A percentile compares a stretch with the other conserved stretches of the same genome.
Evolutionary conservation across 2,888 invertebrate genomes (phyloP).

Genomic region (Silvanus unidentatus): DNA sequence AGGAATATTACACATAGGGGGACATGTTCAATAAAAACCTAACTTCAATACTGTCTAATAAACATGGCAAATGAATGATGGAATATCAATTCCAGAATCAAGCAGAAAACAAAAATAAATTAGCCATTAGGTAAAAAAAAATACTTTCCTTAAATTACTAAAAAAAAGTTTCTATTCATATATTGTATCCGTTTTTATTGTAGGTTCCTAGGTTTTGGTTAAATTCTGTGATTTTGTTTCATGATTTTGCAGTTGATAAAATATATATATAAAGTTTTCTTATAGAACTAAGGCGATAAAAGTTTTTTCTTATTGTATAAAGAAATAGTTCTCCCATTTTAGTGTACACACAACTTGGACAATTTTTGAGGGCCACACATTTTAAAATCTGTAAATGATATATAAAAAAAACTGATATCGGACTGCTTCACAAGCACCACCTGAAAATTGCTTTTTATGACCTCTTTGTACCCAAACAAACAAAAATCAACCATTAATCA

Average conservation of each 20-base stretch:
- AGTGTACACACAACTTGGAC: slow-evolving; percentile 8
- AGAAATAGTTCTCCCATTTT: slow-evolving; percentile 26
- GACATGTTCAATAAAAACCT: slow-evolving; percentile 1
- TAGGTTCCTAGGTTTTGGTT: background rate
- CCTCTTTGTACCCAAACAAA: slow-evolving; percentile 1
- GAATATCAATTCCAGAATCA: background rate
- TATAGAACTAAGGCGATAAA: slow-evolving; percentile 26
- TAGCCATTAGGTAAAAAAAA: background rate
- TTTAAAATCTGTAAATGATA: slow-evolving; percentile 44
- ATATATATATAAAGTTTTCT: slow-evolving; percentile 22
- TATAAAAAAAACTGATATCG: slow-evolving; percentile 37
- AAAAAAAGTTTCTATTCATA: background rate
- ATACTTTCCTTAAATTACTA: background rate
- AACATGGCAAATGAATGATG: background rate
- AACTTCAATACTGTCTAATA: slow-evolving; percentile 1
- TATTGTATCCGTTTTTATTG: background rate
- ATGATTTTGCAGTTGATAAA: slow-evolving; percentile 14
- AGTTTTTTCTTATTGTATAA: slow-evolving; percentile 26
- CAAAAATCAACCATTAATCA: background rate
- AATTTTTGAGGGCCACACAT: slow-evolving; percentile 21
- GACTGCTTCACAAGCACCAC: slow-evolving; percentile 31
- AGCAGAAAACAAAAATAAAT: background rate
- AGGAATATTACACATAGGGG: background rate
- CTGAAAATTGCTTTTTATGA: slow-evolving; percentile 26
- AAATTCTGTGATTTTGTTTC: background rate